A percentile compares a stretch with the other conserved stretches of the same genome.
Conservation (phyloP, 2,888 invertebrate species). For the Nemapogon koenigi region DNA sequence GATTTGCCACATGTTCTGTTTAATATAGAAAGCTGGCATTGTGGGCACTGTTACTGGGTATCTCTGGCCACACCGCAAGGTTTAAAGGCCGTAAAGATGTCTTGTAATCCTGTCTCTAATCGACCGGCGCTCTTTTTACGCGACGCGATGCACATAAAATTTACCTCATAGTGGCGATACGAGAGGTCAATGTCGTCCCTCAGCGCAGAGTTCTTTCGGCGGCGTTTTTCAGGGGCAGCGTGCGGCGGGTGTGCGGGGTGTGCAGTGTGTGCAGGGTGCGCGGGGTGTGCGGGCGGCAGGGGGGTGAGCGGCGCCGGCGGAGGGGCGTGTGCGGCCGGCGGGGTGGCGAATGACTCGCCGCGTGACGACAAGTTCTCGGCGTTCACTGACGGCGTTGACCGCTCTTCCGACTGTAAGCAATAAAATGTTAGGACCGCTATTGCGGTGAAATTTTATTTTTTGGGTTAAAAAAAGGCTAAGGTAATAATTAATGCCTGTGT, state of each 20-base stretch:
- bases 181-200: slow-evolving; percentile 44
- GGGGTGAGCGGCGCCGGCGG: slow-evolving; percentile 13
- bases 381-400: slow-evolving; percentile 52
- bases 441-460: too few relatives aligned
- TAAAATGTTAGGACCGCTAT: too few relatives aligned
- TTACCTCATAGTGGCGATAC: slow-evolving; percentile 52
- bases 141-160: neutral
- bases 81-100: too few relatives aligned
- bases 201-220: slow-evolving; percentile 53
- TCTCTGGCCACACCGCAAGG: too few relatives aligned
- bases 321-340: slow-evolving; percentile 40
- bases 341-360: slow-evolving; percentile 47
- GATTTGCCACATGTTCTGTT: too few relatives aligned
- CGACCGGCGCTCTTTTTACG: neutral
- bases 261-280: slow-evolving; percentile 30
- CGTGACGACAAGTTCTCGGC: slow-evolving; percentile 55
- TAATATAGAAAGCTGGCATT: too few relatives aligned
- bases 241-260: slow-evolving; percentile 23
- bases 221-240: slow-evolving; percentile 40
- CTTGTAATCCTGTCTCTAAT: too few relatives aligned
- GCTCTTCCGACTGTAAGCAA: slow-evolving; percentile 49
- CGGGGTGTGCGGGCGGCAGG: slow-evolving; percentile 28
- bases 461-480: too few relatives aligned
- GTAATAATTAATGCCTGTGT: too few relatives aligned
- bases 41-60: too few relatives aligned